Base-by-base conservation (phyloP, 2,888 invertebrate species). In the Calephelis perditalis region DNA sequence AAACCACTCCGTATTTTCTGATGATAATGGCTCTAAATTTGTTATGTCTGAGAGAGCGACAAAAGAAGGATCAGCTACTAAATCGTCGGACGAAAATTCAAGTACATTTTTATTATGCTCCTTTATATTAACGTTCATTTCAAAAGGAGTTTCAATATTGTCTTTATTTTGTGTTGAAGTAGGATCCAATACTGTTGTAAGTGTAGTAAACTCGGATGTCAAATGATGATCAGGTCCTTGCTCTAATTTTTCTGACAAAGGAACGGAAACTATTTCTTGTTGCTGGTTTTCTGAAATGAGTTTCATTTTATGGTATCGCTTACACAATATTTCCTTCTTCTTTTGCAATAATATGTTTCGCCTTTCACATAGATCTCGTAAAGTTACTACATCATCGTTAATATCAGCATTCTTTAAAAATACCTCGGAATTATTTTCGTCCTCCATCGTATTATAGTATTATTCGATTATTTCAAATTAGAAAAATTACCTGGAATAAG, bases 1-100 rank as follows among this genome's bases (percentile, higher is more conserved):
- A 59, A 61, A 61, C 57, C 54, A 63, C 15, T 63, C 62, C 15
- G 40, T 56, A 63, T 56, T 59, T 54, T 61, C 60, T 63, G 63
- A 15, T 12, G 60, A 65, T 61, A 63, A 57, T 59, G 59, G 65
- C 52, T 40, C 57, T 45, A 64, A 40, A 55, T 62, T 65, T 54
- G 65, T 65, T 44, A 65, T 65, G 43, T 65, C 65, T 57, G 56
- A 59, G 15, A 55, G 36, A 10, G 60, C 35, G 44, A 56, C 58
- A 58, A 43, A 56, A 58, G 45, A 56, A 45, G 54, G 57, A 56
- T 60, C 15, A 15, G 15, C 15, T 15, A 15, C 15, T 15, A 15
- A 15, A 15, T 15, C 58, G 36, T 63, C 45, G 35, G 52, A 62
- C 40, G 58, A 45, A 55, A 59, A 59, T 43, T 64, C 47, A 55